Percentiles rank a stretch among this genome's conserved stretches.
Evolutionary conservation across 1,140 invertebrate species (phyloP).

Genomic region (Brachionus paranguensis): DNA sequence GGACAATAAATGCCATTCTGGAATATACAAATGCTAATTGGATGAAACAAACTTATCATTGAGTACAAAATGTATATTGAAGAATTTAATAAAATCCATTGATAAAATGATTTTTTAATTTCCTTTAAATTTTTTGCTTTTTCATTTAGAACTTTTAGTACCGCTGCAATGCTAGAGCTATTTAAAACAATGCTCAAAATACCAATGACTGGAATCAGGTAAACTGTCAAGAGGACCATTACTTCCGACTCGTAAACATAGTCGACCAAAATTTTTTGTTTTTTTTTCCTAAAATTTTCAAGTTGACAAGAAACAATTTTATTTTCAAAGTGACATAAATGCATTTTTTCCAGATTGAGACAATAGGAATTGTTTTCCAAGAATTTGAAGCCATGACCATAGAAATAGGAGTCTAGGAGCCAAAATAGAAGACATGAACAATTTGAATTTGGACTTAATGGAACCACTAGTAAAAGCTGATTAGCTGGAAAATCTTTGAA

Average conservation of each 20-base stretch:
- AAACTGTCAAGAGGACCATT: neutral
- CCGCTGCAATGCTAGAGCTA: neutral
- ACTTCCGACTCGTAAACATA: neutral
- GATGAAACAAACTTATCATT: neutral
- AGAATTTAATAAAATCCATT: neutral
- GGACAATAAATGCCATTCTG: neutral
- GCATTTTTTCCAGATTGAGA: neutral
- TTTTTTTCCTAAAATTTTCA: neutral
- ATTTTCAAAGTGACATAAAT: neutral
- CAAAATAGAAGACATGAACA: neutral
- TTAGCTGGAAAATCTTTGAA: neutral
- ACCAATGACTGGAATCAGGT: neutral
- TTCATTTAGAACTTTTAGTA: neutral
- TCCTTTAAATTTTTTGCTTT: neutral
- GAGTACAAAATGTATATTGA: neutral
- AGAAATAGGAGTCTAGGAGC: neutral
- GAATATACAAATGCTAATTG: neutral
- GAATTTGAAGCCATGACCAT: neutral
- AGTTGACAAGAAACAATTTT: neutral
- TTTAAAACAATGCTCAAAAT: neutral
- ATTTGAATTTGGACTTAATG: neutral
- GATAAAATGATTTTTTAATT: neutral
- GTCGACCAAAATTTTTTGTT: neutral
- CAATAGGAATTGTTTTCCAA: neutral
- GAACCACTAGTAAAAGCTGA: neutral